Evolutionary conservation across 2,888 invertebrate species (phyloP).

Genomic region (Drosophila aldrichi): DNA sequence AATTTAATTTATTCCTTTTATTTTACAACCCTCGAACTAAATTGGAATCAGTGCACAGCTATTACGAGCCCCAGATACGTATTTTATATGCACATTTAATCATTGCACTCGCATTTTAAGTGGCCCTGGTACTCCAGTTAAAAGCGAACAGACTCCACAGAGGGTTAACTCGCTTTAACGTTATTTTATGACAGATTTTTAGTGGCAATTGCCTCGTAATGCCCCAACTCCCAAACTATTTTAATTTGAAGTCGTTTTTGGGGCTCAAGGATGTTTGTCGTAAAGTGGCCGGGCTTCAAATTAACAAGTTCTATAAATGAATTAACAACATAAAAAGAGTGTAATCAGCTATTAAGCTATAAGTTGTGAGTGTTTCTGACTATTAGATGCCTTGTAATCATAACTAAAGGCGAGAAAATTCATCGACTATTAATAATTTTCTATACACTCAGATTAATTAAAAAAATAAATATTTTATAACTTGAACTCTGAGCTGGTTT

Average conservation of each 20-base stretch:
- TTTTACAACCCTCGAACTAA: constrained; percentile 26
- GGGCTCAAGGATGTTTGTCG: constrained; percentile 5
- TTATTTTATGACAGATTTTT: constrained; percentile 15
- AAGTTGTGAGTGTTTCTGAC: background rate
- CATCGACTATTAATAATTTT: too few species aligned
- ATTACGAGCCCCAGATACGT: constrained; percentile 27
- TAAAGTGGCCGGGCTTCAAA: background rate
- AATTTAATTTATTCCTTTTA: background rate
- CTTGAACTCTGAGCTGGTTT: too few species aligned
- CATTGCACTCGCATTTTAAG: constrained; percentile 38
- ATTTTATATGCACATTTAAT: constrained; percentile 31
- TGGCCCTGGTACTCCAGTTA: constrained; percentile 23
- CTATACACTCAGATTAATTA: too few species aligned
- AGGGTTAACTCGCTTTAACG: constrained; percentile 9
- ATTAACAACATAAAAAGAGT: background rate
- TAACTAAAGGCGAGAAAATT: background rate
- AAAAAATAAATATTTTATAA: too few species aligned
- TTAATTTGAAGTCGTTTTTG: constrained; percentile 5
- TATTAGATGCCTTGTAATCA: background rate
- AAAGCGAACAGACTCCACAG: constrained; percentile 11
- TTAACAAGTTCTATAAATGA: background rate
- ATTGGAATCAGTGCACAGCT: constrained; percentile 31
- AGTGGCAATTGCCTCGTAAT: constrained; percentile 8
- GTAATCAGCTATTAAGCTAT: background rate
- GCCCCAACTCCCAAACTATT: constrained; percentile 5